A percentile compares a stretch with the other conserved stretches of the same genome.
Conservation (phyloP, 2,797 vertebrate species). For the Tapera naevia region DNA sequence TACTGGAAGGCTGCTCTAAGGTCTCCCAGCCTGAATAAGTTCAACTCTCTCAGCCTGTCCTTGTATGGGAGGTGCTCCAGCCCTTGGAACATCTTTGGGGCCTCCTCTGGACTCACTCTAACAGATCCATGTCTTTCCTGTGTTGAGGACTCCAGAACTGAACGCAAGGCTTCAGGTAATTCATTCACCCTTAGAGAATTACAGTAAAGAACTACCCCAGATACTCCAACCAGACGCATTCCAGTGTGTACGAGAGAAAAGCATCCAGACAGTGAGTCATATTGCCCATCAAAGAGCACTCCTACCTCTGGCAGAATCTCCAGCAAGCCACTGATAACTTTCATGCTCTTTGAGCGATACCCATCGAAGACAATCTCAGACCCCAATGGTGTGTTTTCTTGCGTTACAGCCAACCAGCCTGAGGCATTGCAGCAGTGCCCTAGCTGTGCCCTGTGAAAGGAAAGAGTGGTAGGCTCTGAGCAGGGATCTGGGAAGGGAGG, state of each 20-base stretch:
- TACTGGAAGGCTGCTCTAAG: too few species aligned
- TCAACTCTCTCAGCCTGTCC: too few species aligned
- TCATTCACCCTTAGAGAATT: neutral
- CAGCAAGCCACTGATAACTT: neutral
- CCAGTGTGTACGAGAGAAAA: neutral
- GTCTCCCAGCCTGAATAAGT: too few species aligned
- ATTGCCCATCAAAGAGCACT: neutral
- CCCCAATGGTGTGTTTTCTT: neutral
- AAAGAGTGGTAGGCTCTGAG: neutral
- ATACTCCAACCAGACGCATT: neutral
- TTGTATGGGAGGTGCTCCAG: too few species aligned
- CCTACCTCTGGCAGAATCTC: slow-evolving; percentile 12
- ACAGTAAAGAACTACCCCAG: neutral
- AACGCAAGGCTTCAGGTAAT: too few species aligned
- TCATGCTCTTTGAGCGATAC: neutral
- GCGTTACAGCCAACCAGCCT: neutral
- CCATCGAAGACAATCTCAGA: neutral
- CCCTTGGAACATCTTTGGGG: too few species aligned
- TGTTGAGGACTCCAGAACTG: too few species aligned
- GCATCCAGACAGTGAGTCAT: neutral
- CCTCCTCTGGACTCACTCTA: too few species aligned
- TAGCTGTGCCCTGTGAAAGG: neutral
- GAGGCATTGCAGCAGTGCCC: slow-evolving; percentile 14
- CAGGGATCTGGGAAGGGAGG: neutral
- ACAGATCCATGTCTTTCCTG: too few species aligned